Base-by-base conservation (phyloP, 2,888 invertebrate species). In the Drosophila siamana region DNA sequence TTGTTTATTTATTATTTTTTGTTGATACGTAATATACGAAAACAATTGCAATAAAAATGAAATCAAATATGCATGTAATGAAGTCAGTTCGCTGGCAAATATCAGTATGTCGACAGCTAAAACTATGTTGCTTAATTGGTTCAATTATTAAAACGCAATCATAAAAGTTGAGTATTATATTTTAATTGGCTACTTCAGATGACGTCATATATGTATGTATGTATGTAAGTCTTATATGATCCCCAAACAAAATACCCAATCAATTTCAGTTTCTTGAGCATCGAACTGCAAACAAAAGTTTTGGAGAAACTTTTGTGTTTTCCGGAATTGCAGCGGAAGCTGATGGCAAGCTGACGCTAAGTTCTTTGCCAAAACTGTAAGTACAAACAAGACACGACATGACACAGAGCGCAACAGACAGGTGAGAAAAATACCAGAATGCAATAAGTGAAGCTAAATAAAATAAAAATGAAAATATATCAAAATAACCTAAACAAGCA, bases 321-420 rank as follows among this genome's bases (percentile, higher is more conserved):
- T 19, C 40, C 36, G 36, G 28, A 52, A 28, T 57, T 46, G 55
- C 60, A 72, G 57, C 64, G 66, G 33, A 57, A 64, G 46, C 77
- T 68, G 74, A 55, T 86, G 63, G 54, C 71, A 74, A 64, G 64
- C 62, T 72, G 78, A 74, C 74, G 65, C 67, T 74, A 65, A 72
- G 74, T 74, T 84, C 61, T 69, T 61, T 59, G 40, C 28, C 48
- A 44, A 69, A 52, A 62, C 41, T 24, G 38, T 15, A 36, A 60
- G 51, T 22, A 40, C 15, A 24, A 59, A 59, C 59, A 60, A 24
- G 52, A 40, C 28, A 48, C 13, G 30, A 51, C 50, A 38, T 63
- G 69, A 50, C 81, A 63, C 52, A 33, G 22, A 50, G 46, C 57
- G 19, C 56, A 61, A 16, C 33, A 41, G 63, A 60, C 66, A 77